Percentiles rank a stretch among this genome's conserved stretches.
Evolutionary conservation across 2,888 invertebrate genomes (phyloP).

Genomic region (Cryptus armator): DNA sequence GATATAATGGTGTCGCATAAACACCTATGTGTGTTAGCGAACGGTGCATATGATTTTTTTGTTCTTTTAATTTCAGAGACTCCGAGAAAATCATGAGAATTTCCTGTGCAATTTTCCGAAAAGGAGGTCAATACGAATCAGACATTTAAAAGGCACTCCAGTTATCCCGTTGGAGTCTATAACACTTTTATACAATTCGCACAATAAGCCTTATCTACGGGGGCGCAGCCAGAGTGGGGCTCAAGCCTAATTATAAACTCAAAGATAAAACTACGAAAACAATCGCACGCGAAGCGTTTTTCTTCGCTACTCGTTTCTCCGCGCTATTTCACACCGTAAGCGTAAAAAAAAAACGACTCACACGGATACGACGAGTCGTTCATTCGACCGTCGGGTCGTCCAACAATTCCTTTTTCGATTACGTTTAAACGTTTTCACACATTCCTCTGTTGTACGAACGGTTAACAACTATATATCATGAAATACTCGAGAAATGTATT

Average conservation of each 20-base stretch:
- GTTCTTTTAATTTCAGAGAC: too few relatives aligned
- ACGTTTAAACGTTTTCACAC: neutral
- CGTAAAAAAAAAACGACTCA: too few relatives aligned
- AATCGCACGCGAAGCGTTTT: slow-evolving; percentile 23
- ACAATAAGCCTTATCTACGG: slow-evolving; percentile 16
- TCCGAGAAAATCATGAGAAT: neutral
- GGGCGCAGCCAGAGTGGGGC: neutral
- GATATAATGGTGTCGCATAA: too few relatives aligned
- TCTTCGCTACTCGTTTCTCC: slow-evolving; percentile 2
- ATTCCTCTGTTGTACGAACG: neutral
- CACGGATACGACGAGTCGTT: neutral
- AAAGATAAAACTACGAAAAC: slow-evolving; percentile 32
- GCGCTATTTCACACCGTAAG: slow-evolving; percentile 9
- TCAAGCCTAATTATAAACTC: slow-evolving; percentile 43
- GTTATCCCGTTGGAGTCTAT: neutral
- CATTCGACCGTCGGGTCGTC: slow-evolving; percentile 6
- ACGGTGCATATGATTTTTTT: too few relatives aligned
- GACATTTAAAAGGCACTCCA: neutral
- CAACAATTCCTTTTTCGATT: neutral
- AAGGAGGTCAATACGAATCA: neutral
- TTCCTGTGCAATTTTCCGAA: neutral
- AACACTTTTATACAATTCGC: neutral
- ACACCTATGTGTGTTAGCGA: too few relatives aligned
- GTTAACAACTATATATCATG: neutral
- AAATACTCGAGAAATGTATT: neutral